Evolutionary conservation across 1,140 invertebrate genomes (phyloP).

Genomic region (Drosophila tani): DNA sequence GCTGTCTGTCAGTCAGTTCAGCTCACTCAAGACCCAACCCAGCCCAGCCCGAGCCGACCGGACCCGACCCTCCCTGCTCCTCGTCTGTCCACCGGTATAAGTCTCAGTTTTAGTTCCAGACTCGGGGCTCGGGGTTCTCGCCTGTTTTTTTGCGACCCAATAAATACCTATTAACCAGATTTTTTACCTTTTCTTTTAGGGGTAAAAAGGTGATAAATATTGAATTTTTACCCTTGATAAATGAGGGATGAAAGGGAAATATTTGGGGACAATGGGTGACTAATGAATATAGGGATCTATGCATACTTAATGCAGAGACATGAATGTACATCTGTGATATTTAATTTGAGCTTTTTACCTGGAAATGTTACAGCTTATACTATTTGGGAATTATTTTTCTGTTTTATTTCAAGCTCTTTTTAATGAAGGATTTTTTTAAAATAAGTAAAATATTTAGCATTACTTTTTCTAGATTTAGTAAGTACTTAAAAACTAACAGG

Average conservation of each 20-base stretch:
- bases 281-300: slow-evolving; percentile 9
- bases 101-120: slow-evolving; percentile 31
- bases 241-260: not conserved
- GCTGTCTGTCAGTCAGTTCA: slow-evolving; percentile 55
- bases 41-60: slow-evolving; percentile 15
- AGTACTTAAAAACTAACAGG: no score
- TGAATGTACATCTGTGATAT: not conserved
- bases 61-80: slow-evolving; percentile 17
- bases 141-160: slow-evolving; percentile 11
- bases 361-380: no score
- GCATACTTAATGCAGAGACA: not conserved
- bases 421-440: not conserved
- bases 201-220: not conserved
- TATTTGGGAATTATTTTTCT: no score
- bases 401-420: not conserved
- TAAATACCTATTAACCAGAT: slow-evolving; percentile 19
- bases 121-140: slow-evolving; percentile 16
- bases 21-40: slow-evolving; percentile 47
- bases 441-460: not conserved
- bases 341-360: not conserved
- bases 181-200: slow-evolving; percentile 1
- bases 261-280: not conserved
- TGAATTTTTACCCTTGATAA: not conserved
- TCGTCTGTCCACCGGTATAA: slow-evolving; percentile 9
- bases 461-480: no score